Conservation (phyloP, 1,140 invertebrate genomes). For the Campodea augens region DNA sequence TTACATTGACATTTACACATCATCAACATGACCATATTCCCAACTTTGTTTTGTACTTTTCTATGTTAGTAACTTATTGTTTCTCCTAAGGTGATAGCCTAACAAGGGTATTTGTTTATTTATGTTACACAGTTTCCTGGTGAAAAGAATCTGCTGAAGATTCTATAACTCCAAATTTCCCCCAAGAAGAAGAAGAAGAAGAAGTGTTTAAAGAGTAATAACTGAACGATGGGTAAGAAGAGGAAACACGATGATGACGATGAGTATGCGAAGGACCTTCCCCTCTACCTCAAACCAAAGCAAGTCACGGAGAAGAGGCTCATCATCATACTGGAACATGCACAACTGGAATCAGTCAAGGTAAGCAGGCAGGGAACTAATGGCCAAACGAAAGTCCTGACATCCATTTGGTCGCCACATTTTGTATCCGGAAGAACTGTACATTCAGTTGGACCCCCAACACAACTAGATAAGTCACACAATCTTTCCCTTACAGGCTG, state of each 20-base stretch:
- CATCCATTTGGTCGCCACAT: background rate
- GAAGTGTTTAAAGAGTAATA: too few relatives aligned
- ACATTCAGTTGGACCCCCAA: background rate
- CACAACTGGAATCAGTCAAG: slow-evolving; percentile 89
- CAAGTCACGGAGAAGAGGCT: slow-evolving; percentile 71
- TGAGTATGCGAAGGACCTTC: slow-evolving; percentile 40
- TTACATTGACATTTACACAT: too few relatives aligned
- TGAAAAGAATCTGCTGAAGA: too few relatives aligned
- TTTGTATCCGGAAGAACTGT: background rate
- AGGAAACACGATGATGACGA: slow-evolving; percentile 28
- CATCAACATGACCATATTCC: too few relatives aligned
- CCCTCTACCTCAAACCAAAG: slow-evolving; percentile 19
- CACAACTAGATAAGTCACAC: slow-evolving; percentile 14
- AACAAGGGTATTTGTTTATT: too few relatives aligned
- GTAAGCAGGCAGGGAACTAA: slow-evolving; percentile 29
- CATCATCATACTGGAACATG: slow-evolving; percentile 82
- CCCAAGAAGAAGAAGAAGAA: too few relatives aligned
- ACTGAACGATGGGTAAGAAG: slow-evolving; percentile 45
- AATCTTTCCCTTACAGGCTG: too few relatives aligned
- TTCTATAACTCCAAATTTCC: too few relatives aligned
- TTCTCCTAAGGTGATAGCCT: too few relatives aligned
- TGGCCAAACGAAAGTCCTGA: slow-evolving; percentile 3
- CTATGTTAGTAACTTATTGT: too few relatives aligned
- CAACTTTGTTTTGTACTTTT: too few relatives aligned
- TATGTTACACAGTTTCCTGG: too few relatives aligned